These are phyloP conservation scores for Lysandra coridon DNA, from an alignment of 2,888 invertebrate genomes.

Conservation along the genomic window DNA sequence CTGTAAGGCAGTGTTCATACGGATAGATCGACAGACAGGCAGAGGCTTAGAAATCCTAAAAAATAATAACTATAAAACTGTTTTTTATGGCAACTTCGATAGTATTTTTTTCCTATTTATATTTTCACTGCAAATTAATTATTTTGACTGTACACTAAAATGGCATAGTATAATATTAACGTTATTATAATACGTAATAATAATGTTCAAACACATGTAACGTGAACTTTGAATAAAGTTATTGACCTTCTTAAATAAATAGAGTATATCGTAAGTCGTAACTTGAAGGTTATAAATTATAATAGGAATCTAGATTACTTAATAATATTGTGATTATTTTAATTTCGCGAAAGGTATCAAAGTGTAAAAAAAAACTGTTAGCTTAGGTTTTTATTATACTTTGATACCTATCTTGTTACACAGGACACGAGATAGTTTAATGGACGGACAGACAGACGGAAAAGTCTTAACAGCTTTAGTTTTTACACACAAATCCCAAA, in stretches of 20 bases:
- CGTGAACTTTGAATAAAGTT: neutral
- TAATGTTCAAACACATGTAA: neutral
- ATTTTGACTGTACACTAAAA: neutral
- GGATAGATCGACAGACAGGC: no score
- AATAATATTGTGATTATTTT: neutral
- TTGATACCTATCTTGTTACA: no score
- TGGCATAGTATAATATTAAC: no score
- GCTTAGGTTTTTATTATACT: no score
- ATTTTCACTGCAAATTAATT: neutral
- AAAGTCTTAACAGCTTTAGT: no score
- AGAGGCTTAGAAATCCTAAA: neutral
- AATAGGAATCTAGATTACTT: no score
- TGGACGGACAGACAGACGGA: no score
- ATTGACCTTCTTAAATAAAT: constrained; percentile 17
- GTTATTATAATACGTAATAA: neutral
- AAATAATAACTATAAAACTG: neutral
- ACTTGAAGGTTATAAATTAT: neutral
- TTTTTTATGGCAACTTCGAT: neutral
- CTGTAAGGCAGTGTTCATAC: no score
- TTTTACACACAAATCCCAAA: no score
- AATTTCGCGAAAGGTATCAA: constrained; percentile 3
- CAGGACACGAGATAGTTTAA: no score
- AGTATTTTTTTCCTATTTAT: neutral
- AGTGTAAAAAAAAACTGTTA: neutral
- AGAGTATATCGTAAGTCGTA: neutral